Evolutionary conservation across 2,888 invertebrate genomes (phyloP).

Genomic region (Ischnus inquisitorius): DNA sequence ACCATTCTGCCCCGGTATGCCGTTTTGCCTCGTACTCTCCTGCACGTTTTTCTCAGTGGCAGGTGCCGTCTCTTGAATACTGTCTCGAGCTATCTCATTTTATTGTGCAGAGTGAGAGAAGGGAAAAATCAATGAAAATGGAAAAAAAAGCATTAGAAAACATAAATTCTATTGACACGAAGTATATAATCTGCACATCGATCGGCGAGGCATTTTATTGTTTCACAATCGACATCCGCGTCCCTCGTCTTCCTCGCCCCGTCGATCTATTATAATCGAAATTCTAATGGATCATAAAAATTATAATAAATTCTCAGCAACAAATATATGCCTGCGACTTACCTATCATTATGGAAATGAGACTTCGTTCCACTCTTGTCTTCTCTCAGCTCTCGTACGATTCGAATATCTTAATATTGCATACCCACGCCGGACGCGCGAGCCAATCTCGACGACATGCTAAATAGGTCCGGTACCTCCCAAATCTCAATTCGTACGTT

Average conservation of each 20-base stretch:
- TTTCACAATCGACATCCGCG: constrained; percentile 57
- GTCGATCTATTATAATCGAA: constrained; percentile 71
- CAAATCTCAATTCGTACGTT: constrained; percentile 68
- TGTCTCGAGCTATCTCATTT: constrained; percentile 41
- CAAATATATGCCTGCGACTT: constrained; percentile 73
- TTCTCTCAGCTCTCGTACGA: constrained; percentile 52
- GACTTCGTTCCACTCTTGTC: constrained; percentile 45
- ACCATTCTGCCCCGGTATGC: no score
- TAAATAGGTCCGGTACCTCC: constrained; percentile 50
- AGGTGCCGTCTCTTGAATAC: no score
- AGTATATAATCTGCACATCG: constrained; percentile 61
- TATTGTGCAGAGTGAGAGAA: constrained; percentile 6
- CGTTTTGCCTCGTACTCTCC: no score
- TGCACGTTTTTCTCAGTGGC: no score
- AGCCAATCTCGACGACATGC: constrained; percentile 48
- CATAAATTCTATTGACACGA: constrained; percentile 45
- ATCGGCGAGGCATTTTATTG: constrained; percentile 60
- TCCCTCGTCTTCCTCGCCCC: constrained; percentile 47
- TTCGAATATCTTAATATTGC: constrained; percentile 72
- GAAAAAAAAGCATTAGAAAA: constrained; percentile 30
- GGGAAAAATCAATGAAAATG: not conserved
- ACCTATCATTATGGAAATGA: constrained; percentile 79
- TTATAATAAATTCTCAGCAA: constrained; percentile 78
- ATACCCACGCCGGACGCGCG: constrained; percentile 44
- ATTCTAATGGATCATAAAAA: constrained; percentile 76